These are phyloP conservation scores for Lepas anatifera DNA, from an alignment of 2,888 invertebrate species.

Conservation along the genomic window DNA sequence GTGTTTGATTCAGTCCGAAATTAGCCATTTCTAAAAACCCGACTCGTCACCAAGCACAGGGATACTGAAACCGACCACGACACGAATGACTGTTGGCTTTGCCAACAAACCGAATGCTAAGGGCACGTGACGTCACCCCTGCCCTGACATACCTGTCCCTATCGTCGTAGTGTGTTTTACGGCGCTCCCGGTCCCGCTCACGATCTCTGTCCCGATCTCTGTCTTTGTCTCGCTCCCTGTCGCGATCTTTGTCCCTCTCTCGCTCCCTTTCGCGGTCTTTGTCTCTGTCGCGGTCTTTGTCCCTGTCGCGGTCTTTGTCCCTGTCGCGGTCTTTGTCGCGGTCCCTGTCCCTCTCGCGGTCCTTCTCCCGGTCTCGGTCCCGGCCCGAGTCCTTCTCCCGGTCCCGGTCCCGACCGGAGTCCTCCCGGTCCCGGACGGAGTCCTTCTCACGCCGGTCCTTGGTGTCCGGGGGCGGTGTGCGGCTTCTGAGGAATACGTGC, in stretches of 20 bases:
- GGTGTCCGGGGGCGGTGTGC: too few relatives aligned
- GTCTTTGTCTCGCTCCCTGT: constrained; percentile 16
- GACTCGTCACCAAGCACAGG: neutral
- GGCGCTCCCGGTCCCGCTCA: neutral
- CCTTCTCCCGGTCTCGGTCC: too few relatives aligned
- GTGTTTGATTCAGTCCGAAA: too few relatives aligned
- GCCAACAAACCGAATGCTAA: neutral
- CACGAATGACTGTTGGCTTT: neutral
- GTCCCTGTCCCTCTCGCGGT: constrained; percentile 10
- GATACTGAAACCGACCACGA: neutral
- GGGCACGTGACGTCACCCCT: neutral
- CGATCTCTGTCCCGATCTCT: constrained; percentile 11
- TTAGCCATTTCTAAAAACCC: neutral
- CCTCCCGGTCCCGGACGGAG: too few relatives aligned
- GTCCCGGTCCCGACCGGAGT: too few relatives aligned
- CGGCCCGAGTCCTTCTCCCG: too few relatives aligned
- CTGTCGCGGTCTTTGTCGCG: constrained; percentile 19
- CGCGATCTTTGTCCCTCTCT: constrained; percentile 19
- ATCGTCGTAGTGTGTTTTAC: neutral
- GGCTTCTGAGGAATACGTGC: too few relatives aligned
- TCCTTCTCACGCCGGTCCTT: too few relatives aligned
- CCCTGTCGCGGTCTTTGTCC: constrained; percentile 20
- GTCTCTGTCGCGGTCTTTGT: constrained; percentile 15
- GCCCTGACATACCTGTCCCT: too few relatives aligned
- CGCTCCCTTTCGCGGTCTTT: constrained; percentile 25